Evolutionary conservation across 2,888 invertebrate species (phyloP), one percentile per base, ranked within the genome.

Genomic region (Epirrita christyi): DNA sequence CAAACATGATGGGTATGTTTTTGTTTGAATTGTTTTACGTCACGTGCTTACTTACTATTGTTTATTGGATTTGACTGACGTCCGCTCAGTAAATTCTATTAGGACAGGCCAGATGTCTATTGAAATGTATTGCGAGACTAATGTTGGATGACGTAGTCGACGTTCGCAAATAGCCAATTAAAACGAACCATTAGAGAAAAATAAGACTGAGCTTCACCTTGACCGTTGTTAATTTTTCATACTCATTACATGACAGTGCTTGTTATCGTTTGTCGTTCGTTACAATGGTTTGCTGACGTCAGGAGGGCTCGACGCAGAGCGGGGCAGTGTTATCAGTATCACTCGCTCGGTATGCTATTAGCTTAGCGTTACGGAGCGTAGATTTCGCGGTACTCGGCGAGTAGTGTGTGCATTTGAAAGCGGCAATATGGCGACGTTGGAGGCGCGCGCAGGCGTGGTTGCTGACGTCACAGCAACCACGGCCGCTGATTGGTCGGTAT

Each of bases 1-100:
- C 98, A 7, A 96, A 97, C 75, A 97, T 97, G 96, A 96, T 97
- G 96, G 97, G 96, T 96, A 83, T 92, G 92, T 87, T 38, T 40
- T 48, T 27, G 21, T 46, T 21, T 28, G 14, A n/a, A 21, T 21
- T 4, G 21, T 21, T 21, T 32, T 6, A 32, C 28, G 11, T n/a
- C 10, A 11, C 21, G 34, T 46, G 34, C 52, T 49, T 47, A 55
- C 4, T 27, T 27, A 53, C 48, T 50, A 49, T 58, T 56, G 42
- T 62, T 58, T 55, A 58, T 59, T 47, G 41, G 38, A 43, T 59
- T 59, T 45, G 40, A 34, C 34, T 40, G 47, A 32, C 45, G 49
- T 37, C n/a, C 27, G 14, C 42, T 52, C n/a, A 32, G 41, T 60
- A 40, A 36, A 58, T 53, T 50, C 13, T 51, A 55, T 57, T 50